These are phyloP conservation scores for Ostrea denselamellosa DNA, from an alignment of 1,140 invertebrate genomes.

Conservation along the genomic window DNA sequence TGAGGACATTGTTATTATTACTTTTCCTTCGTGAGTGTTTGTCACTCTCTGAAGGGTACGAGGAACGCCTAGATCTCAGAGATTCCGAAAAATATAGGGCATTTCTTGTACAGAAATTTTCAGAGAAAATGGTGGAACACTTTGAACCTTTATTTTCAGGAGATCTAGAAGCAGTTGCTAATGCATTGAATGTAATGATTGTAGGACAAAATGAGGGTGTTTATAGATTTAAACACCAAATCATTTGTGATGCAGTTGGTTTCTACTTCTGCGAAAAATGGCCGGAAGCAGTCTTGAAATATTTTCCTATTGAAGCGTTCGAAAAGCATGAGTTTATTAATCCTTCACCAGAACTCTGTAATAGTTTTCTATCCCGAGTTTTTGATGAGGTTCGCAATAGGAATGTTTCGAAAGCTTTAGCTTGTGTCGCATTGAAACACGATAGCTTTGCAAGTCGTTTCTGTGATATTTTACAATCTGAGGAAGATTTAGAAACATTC, in stretches of 20 bases:
- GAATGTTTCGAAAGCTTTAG: background rate
- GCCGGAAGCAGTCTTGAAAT: background rate
- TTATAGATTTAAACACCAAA: background rate
- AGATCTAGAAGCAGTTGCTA: background rate
- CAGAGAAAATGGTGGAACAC: background rate
- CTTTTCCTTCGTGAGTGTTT: background rate
- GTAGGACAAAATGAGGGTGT: background rate
- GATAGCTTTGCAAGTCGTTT: background rate
- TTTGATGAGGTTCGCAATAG: background rate
- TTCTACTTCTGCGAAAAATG: background rate
- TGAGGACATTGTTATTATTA: background rate
- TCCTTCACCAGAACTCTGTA: background rate
- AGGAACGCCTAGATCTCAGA: background rate
- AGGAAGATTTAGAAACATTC: background rate
- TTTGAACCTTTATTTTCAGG: background rate
- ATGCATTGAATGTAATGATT: background rate
- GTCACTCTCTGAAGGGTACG: background rate
- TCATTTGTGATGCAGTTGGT: background rate
- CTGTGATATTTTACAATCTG: background rate
- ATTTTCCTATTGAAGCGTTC: background rate
- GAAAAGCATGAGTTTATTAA: background rate
- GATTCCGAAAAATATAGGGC: background rate
- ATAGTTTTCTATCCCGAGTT: background rate
- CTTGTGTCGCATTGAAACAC: background rate
- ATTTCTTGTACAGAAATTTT: background rate